Conservation (phyloP, 2,797 vertebrate genomes). For the Eulemur rubriventer region DNA sequence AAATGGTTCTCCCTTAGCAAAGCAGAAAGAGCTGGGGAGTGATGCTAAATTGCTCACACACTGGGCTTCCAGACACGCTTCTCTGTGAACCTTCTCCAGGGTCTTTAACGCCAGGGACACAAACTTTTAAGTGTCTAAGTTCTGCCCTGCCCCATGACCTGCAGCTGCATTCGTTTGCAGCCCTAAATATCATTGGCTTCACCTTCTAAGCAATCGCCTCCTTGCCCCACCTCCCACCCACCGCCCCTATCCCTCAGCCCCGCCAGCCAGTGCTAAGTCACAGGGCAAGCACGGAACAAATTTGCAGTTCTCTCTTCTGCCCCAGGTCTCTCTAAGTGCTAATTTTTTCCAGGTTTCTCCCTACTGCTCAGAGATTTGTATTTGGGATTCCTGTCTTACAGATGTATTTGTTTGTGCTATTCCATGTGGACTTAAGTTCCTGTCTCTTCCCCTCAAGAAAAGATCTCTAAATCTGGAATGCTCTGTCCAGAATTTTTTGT, state of each 20-base stretch:
- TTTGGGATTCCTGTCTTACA: slow-evolving; percentile 52
- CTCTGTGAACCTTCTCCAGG: slow-evolving; percentile 44
- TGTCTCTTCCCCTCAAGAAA: slow-evolving; percentile 59
- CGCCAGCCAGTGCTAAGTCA: slow-evolving; percentile 38
- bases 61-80: background rate
- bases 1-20: background rate
- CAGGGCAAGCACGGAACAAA: slow-evolving; percentile 28
- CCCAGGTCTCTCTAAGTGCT: slow-evolving; percentile 31
- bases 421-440: slow-evolving; percentile 57
- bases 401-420: slow-evolving; percentile 53
- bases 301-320: background rate
- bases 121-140: background rate
- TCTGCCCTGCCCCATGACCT: background rate
- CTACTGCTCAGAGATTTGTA: slow-evolving; percentile 52
- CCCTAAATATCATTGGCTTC: background rate
- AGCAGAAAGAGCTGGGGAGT: background rate
- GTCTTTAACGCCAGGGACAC: background rate
- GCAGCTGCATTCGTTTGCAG: slow-evolving; percentile 12
- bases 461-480: slow-evolving; percentile 52
- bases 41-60: background rate
- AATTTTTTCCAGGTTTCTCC: slow-evolving; percentile 64
- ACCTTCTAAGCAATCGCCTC: background rate
- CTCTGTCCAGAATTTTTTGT: slow-evolving; percentile 33
- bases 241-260: background rate
- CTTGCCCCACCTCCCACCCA: background rate